Conservation (phyloP, 35 echinoderm and acorn worm genomes). For the Ophioderma brevispina region DNA sequence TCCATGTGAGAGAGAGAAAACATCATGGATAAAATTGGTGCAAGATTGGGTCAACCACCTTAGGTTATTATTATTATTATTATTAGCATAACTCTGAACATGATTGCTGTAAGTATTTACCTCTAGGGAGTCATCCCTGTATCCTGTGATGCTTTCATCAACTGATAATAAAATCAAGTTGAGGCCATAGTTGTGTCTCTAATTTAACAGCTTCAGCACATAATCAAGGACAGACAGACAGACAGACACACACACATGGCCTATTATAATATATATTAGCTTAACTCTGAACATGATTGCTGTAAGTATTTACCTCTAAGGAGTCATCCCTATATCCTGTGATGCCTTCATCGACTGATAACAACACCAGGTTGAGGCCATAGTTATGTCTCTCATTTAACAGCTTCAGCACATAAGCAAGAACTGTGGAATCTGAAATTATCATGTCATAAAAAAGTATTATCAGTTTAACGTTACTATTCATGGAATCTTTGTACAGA, state of each 20-base stretch:
- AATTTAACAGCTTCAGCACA: slow-evolving; percentile 87
- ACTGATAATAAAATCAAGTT: slow-evolving; percentile 83
- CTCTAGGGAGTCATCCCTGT: slow-evolving; percentile 95
- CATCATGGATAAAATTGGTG: too few species aligned
- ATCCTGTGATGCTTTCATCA: slow-evolving; percentile 95
- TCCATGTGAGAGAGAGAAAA: too few species aligned
- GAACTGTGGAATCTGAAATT: slow-evolving; percentile 86
- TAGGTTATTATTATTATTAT: too few species aligned
- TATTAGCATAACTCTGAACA: too few species aligned
- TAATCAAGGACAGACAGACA: slow-evolving; percentile 89
- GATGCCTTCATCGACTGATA: slow-evolving; percentile 97
- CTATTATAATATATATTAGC: too few species aligned
- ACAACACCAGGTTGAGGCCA: slow-evolving; percentile 75
- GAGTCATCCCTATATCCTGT: slow-evolving; percentile 97
- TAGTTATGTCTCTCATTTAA: slow-evolving; percentile 95
- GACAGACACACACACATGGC: too few species aligned
- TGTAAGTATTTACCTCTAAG: slow-evolving; percentile 69
- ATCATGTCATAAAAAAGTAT: too few species aligned
- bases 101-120: slow-evolving; percentile 52
- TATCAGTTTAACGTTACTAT: too few species aligned
- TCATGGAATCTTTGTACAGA: too few species aligned
- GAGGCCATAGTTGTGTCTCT: slow-evolving; percentile 84
- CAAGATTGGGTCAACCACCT: too few species aligned
- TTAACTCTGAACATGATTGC: too few species aligned
- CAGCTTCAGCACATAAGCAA: slow-evolving; percentile 88